A percentile compares a stretch with the other conserved stretches of the same genome.
These are phyloP conservation scores for pig (Sus scrofa) DNA, from an alignment of 2,113 vertebrate species.

Conservation along the genomic window T2T-Sscrofa CM000814.6:105181501-105182000, in stretches of 20 bases:
- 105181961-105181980: too few relatives aligned
- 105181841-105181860: not conserved
- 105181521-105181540: constrained; percentile 73
- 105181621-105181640: constrained; percentile 1
- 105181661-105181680: not conserved
- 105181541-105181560: constrained; percentile 59
- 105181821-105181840: not conserved
- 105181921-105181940: too few relatives aligned
- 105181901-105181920: too few relatives aligned
- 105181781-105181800: not conserved
- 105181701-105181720: not conserved
- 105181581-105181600: constrained; percentile 36
- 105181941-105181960: too few relatives aligned
- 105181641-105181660: not conserved
- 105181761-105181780: not conserved
- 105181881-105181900: too few relatives aligned
- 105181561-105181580: constrained; percentile 57
- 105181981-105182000: too few relatives aligned
- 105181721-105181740: constrained; percentile 4
- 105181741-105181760: not conserved
- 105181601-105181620: constrained; percentile 39
- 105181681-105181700: not conserved
- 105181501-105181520: constrained; percentile 62
- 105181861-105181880: not conserved
- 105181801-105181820: not conserved